Percentiles rank a stretch among this genome's conserved stretches.
These are phyloP conservation scores for Thymelicus sylvestris DNA, from an alignment of 2,888 invertebrate genomes.

Conservation along the genomic window DNA sequence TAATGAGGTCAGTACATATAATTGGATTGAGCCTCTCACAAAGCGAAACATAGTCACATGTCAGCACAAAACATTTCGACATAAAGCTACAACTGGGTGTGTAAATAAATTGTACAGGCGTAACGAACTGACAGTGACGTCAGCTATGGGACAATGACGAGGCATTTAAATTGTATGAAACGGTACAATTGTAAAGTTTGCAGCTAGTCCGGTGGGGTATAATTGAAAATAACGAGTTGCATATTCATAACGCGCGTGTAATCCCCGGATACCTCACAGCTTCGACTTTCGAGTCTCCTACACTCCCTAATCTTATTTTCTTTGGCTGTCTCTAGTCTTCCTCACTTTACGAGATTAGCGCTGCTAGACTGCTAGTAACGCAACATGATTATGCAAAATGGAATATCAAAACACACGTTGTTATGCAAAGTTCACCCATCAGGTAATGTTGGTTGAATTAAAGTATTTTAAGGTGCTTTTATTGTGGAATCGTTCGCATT, in stretches of 20 bases:
- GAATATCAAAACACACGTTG: background rate
- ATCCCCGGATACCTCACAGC: constrained; percentile 49
- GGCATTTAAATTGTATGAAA: constrained; percentile 41
- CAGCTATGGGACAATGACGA: constrained; percentile 30
- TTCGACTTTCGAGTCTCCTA: constrained; percentile 38
- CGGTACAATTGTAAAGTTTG: constrained; percentile 38
- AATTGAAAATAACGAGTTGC: constrained; percentile 76
- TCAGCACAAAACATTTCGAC: constrained; percentile 21
- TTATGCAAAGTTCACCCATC: constrained; percentile 8
- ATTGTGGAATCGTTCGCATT: constrained; percentile 27
- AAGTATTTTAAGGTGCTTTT: background rate
- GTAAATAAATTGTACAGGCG: constrained; percentile 34
- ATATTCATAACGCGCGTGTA: constrained; percentile 68
- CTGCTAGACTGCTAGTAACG: constrained; percentile 41
- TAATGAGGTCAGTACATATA: background rate
- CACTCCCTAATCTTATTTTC: constrained; percentile 53
- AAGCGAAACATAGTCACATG: constrained; percentile 5
- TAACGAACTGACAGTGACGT: constrained; percentile 29
- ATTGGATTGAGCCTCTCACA: constrained; percentile 6
- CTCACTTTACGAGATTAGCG: constrained; percentile 46
- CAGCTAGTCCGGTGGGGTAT: constrained; percentile 49
- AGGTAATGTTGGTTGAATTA: background rate
- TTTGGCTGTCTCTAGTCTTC: constrained; percentile 42
- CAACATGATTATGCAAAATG: constrained; percentile 9
- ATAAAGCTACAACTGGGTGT: constrained; percentile 29